Evolutionary conservation across 2,797 vertebrate species (phyloP).

Genomic region (Lerista edwardsae): DNA sequence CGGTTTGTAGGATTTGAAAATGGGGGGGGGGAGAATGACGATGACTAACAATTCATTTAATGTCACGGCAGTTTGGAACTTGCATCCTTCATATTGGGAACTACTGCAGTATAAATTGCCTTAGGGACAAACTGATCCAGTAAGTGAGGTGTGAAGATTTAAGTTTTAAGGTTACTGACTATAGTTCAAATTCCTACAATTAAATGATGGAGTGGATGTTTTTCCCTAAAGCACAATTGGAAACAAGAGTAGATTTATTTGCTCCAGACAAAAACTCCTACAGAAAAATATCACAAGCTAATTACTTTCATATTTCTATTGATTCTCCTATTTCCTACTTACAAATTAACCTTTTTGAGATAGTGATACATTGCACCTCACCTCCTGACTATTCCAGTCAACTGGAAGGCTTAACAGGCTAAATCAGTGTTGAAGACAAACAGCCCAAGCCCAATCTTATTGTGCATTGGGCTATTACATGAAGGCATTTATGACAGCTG

Average conservation of each 20-base stretch:
- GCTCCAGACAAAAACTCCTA: background rate
- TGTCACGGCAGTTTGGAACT: background rate
- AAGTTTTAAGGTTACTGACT: conserved; percentile 47
- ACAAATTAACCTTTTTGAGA: background rate
- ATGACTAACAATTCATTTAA: too few relatives aligned
- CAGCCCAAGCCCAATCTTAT: too few relatives aligned
- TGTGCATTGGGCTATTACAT: too few relatives aligned
- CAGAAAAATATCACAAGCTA: background rate
- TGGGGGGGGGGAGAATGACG: too few relatives aligned
- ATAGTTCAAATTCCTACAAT: conserved; percentile 24
- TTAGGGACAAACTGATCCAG: conserved; percentile 63
- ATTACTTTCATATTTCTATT: conserved; percentile 13
- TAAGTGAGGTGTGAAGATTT: conserved; percentile 58
- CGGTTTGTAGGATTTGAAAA: too few relatives aligned
- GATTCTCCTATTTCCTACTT: conserved; percentile 1
- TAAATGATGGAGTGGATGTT: conserved; percentile 33
- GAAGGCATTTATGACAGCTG: too few relatives aligned
- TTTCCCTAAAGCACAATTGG: background rate
- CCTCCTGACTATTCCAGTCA: background rate
- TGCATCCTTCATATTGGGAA: conserved; percentile 48
- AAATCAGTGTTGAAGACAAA: background rate
- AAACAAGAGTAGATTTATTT: conserved; percentile 19
- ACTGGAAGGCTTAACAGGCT: background rate
- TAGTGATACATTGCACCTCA: background rate
- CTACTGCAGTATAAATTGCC: conserved; percentile 53